Conservation (phyloP, 2,113 vertebrate species). For the Isichthys henryi region DNA sequence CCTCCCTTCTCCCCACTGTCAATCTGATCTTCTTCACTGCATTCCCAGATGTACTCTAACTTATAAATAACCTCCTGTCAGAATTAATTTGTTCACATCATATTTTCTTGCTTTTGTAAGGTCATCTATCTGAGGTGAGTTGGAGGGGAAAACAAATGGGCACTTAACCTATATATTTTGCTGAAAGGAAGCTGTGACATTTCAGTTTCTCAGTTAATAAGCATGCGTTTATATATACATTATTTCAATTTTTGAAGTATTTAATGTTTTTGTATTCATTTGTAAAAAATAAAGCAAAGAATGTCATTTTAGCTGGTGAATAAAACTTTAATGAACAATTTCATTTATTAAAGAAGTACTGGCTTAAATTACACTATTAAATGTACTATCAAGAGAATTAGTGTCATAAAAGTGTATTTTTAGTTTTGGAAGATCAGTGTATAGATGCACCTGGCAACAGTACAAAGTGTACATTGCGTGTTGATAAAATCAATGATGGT, state of each 20-base stretch:
- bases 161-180: background rate
- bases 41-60: background rate
- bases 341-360: background rate
- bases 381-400: background rate
- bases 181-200: background rate
- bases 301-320: background rate
- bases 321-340: too few relatives aligned
- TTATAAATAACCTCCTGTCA: slow-evolving; percentile 11
- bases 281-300: background rate
- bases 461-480: background rate
- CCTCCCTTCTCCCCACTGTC: background rate
- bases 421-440: background rate
- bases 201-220: background rate
- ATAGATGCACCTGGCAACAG: background rate
- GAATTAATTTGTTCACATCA: background rate
- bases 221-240: background rate
- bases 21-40: slow-evolving; percentile 2
- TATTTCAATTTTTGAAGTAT: background rate
- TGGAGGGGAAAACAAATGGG: background rate
- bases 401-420: background rate
- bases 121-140: background rate
- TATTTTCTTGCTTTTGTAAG: background rate
- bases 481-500: background rate
- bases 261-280: background rate
- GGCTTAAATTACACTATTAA: background rate